A percentile compares a stretch with the other conserved stretches of the same genome.
phyloP scores from a whole-genome alignment of 2,113 vertebrate species.

The Elanoides forficatus region DNA sequence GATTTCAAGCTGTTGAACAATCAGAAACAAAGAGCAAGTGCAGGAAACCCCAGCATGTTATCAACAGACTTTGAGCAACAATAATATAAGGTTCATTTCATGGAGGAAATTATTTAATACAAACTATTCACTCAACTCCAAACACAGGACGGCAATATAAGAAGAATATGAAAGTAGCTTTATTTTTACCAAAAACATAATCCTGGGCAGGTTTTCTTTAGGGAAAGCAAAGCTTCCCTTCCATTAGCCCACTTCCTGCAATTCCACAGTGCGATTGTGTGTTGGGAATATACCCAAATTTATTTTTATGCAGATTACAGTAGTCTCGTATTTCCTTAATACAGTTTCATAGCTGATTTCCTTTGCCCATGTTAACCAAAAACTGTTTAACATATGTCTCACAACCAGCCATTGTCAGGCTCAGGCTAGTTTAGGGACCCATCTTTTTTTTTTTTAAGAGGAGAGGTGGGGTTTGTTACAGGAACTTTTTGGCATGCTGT shows the following conservation, averaged over 20 bases:
- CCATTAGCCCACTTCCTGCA: constrained; percentile 52
- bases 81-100: constrained; percentile 32
- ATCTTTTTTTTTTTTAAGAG: neutral
- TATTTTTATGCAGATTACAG: constrained; percentile 66
- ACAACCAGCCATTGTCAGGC: constrained; percentile 19
- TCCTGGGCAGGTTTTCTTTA: neutral
- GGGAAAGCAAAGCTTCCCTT: constrained; percentile 18
- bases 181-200: neutral
- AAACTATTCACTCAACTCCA: constrained; percentile 28
- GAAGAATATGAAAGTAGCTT: constrained; percentile 4
- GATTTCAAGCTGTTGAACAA: neutral
- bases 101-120: constrained; percentile 41
- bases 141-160: neutral
- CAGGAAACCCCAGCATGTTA: constrained; percentile 12
- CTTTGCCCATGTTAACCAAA: constrained; percentile 24
- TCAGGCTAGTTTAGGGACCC: neutral
- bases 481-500: neutral
- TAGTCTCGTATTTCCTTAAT: constrained; percentile 53
- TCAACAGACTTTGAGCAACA: neutral
- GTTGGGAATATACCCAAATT: constrained; percentile 56
- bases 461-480: neutral
- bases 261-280: neutral
- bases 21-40: neutral
- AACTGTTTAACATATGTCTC: constrained; percentile 41
- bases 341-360: constrained; percentile 50